These are phyloP conservation scores for Cephus pygmeus DNA, from an alignment of 2,888 invertebrate genomes.

Conservation along the genomic window DNA sequence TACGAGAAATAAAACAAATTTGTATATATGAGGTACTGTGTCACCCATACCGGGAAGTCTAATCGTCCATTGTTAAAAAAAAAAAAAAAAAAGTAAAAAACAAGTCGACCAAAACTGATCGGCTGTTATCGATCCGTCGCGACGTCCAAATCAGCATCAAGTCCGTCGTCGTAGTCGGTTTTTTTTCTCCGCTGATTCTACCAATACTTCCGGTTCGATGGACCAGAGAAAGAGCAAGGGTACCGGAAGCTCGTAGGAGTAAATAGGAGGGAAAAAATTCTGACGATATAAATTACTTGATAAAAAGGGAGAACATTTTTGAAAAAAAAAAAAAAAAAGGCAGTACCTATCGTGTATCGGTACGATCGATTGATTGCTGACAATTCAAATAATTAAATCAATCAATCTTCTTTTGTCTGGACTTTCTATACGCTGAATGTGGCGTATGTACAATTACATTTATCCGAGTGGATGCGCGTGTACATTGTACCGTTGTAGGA, in stretches of 20 bases:
- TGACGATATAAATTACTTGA: neutral
- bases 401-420: neutral
- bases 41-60: neutral
- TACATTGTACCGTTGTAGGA: neutral
- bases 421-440: neutral
- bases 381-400: neutral
- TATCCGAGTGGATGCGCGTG: neutral
- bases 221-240: neutral
- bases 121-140: neutral
- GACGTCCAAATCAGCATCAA: neutral
- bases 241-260: neutral
- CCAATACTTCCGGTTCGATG: neutral
- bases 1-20: neutral
- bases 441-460: conserved; percentile 1
- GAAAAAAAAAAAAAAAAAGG: neutral
- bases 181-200: neutral
- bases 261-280: neutral
- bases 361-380: neutral
- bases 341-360: neutral
- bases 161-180: neutral
- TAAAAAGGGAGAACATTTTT: neutral
- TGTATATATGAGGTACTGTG: neutral
- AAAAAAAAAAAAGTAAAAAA: neutral
- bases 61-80: neutral
- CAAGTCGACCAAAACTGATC: neutral